Conservation (phyloP, 2,888 invertebrate species). For the Pterostichus niger region DNA sequence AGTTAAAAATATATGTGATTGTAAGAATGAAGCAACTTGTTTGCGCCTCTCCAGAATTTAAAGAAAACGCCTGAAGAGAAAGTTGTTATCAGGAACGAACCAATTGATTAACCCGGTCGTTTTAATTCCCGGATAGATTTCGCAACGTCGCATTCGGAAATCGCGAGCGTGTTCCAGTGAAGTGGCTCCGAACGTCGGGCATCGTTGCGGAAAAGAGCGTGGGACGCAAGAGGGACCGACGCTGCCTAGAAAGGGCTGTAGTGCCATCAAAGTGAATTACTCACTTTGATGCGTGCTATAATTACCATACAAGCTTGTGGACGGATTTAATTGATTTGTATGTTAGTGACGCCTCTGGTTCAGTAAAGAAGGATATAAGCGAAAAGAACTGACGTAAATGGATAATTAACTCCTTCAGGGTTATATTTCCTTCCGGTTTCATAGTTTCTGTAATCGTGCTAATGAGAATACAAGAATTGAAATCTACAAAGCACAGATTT, state of each 20-base stretch:
- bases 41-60: too few species aligned
- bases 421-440: not conserved
- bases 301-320: constrained; percentile 55
- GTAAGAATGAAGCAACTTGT: too few species aligned
- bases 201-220: constrained; percentile 13
- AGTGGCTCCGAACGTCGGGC: constrained; percentile 25
- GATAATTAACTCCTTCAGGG: not conserved
- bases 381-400: not conserved
- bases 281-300: constrained; percentile 55
- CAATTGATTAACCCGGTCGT: too few species aligned
- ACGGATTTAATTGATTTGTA: constrained; percentile 55
- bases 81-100: too few species aligned
- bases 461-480: too few species aligned
- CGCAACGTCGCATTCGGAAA: constrained; percentile 10
- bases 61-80: too few species aligned
- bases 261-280: constrained; percentile 48
- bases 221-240: not conserved
- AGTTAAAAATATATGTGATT: too few species aligned
- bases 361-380: constrained; percentile 9
- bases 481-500: too few species aligned
- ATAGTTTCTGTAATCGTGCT: too few species aligned
- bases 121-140: not conserved
- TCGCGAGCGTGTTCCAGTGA: constrained; percentile 8
- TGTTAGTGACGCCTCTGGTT: constrained; percentile 38
- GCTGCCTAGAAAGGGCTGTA: constrained; percentile 14